phyloP scores from a whole-genome alignment of 2,888 invertebrate species.

The Chelonus formosanus region DNA sequence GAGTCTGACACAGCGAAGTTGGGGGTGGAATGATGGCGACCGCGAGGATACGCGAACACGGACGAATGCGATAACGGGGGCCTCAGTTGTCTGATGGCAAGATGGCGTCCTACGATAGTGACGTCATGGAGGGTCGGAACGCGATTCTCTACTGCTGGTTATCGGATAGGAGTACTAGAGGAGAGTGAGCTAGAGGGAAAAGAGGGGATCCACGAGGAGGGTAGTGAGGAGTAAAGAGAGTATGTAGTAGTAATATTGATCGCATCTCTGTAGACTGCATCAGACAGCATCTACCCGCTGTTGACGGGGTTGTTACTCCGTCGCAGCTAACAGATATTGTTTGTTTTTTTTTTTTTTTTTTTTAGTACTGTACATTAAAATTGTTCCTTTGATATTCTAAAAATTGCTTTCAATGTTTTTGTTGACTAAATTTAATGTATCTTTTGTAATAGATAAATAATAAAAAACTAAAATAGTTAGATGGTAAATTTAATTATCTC shows the following conservation, averaged over 20 bases:
- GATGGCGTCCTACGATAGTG: constrained; percentile 65
- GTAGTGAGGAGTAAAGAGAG: constrained; percentile 46
- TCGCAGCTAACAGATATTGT: not conserved
- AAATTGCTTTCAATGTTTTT: too few relatives aligned
- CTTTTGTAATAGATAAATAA: too few relatives aligned
- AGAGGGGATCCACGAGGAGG: constrained; percentile 35
- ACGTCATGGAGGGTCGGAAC: constrained; percentile 55
- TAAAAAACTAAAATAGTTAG: too few relatives aligned
- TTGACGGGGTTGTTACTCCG: constrained; percentile 56
- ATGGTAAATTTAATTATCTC: too few relatives aligned
- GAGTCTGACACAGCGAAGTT: constrained; percentile 15
- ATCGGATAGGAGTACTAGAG: constrained; percentile 27
- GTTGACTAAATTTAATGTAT: too few relatives aligned
- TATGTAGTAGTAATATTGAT: constrained; percentile 60
- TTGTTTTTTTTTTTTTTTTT: too few relatives aligned
- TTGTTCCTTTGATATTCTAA: too few relatives aligned
- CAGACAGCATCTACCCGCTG: constrained; percentile 63
- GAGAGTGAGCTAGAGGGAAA: constrained; percentile 29
- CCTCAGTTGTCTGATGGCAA: constrained; percentile 64
- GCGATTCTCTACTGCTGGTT: constrained; percentile 19
- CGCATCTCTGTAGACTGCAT: constrained; percentile 62
- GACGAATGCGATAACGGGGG: constrained; percentile 58
- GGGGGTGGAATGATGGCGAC: constrained; percentile 23
- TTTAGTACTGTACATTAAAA: too few relatives aligned
- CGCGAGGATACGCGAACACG: constrained; percentile 29